Percentiles rank a stretch among this genome's conserved stretches.
Evolutionary conservation across 2,113 vertebrate species (phyloP).

Genomic region (Columbina picui): DNA sequence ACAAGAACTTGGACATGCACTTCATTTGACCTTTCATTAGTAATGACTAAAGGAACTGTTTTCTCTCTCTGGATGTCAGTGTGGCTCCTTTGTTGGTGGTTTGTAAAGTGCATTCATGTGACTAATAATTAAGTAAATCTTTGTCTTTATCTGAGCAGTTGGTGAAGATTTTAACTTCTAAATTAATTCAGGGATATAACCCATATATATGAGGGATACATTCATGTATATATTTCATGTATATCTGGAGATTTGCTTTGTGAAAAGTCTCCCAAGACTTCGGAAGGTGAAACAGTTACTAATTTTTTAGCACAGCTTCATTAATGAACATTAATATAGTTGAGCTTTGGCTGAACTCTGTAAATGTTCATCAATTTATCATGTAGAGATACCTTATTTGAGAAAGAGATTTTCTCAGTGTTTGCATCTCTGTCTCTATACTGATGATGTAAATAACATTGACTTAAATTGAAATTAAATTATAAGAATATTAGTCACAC

Average conservation of each 20-base stretch:
- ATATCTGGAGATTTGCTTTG: neutral
- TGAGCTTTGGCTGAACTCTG: neutral
- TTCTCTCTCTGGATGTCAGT: neutral
- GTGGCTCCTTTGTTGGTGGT: neutral
- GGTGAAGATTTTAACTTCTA: neutral
- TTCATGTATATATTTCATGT: neutral
- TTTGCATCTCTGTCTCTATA: neutral
- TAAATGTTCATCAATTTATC: neutral
- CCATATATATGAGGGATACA: neutral
- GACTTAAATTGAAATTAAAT: neutral
- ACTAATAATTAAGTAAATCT: neutral
- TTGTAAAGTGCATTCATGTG: neutral
- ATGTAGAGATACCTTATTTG: neutral
- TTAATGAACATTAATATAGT: neutral
- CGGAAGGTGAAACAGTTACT: neutral
- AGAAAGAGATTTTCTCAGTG: neutral
- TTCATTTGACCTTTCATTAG: constrained; percentile 47
- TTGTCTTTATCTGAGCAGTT: neutral
- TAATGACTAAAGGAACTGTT: constrained; percentile 3
- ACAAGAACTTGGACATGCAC: neutral
- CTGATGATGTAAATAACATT: neutral
- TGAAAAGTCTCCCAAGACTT: neutral
- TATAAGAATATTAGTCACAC: neutral
- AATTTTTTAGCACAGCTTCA: neutral
- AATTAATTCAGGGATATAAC: neutral